phyloP scores from a whole-genome alignment of 2,888 invertebrate species.

The Cosmopolites sordidus region DNA sequence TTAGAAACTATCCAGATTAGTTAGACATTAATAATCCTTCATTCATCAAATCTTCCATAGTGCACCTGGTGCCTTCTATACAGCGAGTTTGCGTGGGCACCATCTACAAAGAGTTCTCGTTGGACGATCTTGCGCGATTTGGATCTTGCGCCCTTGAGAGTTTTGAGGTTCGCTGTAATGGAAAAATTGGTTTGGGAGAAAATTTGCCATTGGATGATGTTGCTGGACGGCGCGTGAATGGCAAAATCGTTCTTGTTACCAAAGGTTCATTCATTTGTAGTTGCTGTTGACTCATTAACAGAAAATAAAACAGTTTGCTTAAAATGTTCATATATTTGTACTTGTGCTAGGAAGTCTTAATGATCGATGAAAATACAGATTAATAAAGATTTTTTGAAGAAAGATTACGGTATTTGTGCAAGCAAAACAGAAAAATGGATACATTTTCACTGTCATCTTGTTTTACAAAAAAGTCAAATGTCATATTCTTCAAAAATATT shows the following conservation, averaged over 20 bases:
- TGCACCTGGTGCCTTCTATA: constrained; percentile 18
- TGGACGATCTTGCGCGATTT: constrained; percentile 21
- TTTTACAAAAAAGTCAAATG: no score
- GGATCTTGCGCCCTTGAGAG: constrained; percentile 20
- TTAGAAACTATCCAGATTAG: constrained; percentile 13
- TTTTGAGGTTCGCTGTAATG: constrained; percentile 4
- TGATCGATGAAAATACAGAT: no score
- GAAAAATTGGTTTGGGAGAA: constrained; percentile 7
- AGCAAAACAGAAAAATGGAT: no score
- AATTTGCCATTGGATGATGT: neutral
- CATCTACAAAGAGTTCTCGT: constrained; percentile 23
- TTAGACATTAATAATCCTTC: constrained; percentile 19
- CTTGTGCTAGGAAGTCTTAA: no score
- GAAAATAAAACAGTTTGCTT: no score
- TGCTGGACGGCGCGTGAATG: neutral
- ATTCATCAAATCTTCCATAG: constrained; percentile 23
- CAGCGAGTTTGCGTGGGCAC: constrained; percentile 24
- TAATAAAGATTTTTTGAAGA: no score
- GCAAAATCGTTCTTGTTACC: neutral
- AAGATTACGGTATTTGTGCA: no score
- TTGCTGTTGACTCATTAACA: no score
- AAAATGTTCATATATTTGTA: no score
- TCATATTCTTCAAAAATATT: no score
- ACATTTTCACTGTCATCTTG: no score
- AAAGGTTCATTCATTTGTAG: no score